A percentile compares a stretch with the other conserved stretches of the same genome.
These are phyloP conservation scores for Zaprionus nigranus DNA, from an alignment of 1,140 invertebrate genomes.

Conservation along the genomic window DNA sequence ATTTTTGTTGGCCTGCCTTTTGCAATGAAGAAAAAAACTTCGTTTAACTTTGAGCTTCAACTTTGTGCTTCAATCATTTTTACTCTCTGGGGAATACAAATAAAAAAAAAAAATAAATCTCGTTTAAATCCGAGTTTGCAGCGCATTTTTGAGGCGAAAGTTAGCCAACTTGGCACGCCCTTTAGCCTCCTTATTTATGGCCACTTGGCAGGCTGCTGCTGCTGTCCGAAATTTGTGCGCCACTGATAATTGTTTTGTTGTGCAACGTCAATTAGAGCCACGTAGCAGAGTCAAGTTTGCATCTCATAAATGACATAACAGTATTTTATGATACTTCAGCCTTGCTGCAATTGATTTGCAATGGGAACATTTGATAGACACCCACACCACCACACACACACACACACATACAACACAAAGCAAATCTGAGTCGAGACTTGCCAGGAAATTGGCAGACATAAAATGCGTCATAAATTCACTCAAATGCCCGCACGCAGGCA, in stretches of 20 bases:
- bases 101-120: neutral
- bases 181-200: slow-evolving; percentile 66
- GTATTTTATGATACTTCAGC: slow-evolving; percentile 51
- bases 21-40: slow-evolving; percentile 54
- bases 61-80: slow-evolving; percentile 69
- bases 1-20: slow-evolving; percentile 15
- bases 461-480: slow-evolving; percentile 63
- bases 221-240: slow-evolving; percentile 20
- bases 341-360: slow-evolving; percentile 54
- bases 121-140: slow-evolving; percentile 13
- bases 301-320: slow-evolving; percentile 52
- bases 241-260: slow-evolving; percentile 57
- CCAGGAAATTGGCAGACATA: slow-evolving; percentile 38
- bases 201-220: slow-evolving; percentile 39
- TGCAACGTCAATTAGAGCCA: slow-evolving; percentile 60
- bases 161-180: slow-evolving; percentile 12
- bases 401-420: neutral
- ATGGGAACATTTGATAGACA: slow-evolving; percentile 46
- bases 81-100: slow-evolving; percentile 16
- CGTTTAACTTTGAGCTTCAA: slow-evolving; percentile 58
- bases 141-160: slow-evolving; percentile 32
- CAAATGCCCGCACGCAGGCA: slow-evolving; percentile 36
- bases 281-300: slow-evolving; percentile 35
- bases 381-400: neutral
- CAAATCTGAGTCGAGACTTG: slow-evolving; percentile 30